These are phyloP conservation scores for Drosophila putrida DNA, from an alignment of 2,888 invertebrate genomes.

Conservation along the genomic window DNA sequence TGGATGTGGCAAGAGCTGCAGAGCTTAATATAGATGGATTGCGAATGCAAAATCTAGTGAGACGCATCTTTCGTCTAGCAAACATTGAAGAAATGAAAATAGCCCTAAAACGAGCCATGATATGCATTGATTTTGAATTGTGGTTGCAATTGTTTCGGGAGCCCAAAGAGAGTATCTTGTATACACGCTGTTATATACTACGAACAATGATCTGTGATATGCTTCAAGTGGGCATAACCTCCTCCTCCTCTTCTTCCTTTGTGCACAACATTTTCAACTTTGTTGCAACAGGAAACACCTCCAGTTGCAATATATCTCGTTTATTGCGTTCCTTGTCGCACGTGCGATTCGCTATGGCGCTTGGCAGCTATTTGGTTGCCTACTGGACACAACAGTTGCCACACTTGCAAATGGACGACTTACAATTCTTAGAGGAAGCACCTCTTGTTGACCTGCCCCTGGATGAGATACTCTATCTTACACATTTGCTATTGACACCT, in stretches of 20 bases:
- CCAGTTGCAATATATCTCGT: slow-evolving; percentile 34
- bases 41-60: slow-evolving; percentile 61
- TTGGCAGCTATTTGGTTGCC: slow-evolving; percentile 44
- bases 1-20: slow-evolving; percentile 15
- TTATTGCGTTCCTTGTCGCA: slow-evolving; percentile 55
- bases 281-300: slow-evolving; percentile 14
- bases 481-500: slow-evolving; percentile 53
- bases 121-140: slow-evolving; percentile 40
- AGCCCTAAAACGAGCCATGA: slow-evolving; percentile 54
- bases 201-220: slow-evolving; percentile 69
- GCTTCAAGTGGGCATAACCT: slow-evolving; percentile 25
- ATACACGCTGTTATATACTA: slow-evolving; percentile 57
- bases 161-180: slow-evolving; percentile 47
- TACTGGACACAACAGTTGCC: slow-evolving; percentile 59
- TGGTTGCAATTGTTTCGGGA: slow-evolving; percentile 63
- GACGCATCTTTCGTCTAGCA: slow-evolving; percentile 58
- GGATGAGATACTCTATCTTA: slow-evolving; percentile 53
- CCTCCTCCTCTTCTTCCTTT: slow-evolving; percentile 28
- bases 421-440: slow-evolving; percentile 30
- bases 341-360: slow-evolving; percentile 39
- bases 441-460: slow-evolving; percentile 22
- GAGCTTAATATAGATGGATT: slow-evolving; percentile 35
- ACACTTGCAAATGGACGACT: slow-evolving; percentile 51
- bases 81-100: slow-evolving; percentile 38
- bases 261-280: slow-evolving; percentile 58